These are phyloP conservation scores for Macropus fuliginosus DNA, from an alignment of 2,797 vertebrate genomes.

Conservation along the genomic window DNA sequence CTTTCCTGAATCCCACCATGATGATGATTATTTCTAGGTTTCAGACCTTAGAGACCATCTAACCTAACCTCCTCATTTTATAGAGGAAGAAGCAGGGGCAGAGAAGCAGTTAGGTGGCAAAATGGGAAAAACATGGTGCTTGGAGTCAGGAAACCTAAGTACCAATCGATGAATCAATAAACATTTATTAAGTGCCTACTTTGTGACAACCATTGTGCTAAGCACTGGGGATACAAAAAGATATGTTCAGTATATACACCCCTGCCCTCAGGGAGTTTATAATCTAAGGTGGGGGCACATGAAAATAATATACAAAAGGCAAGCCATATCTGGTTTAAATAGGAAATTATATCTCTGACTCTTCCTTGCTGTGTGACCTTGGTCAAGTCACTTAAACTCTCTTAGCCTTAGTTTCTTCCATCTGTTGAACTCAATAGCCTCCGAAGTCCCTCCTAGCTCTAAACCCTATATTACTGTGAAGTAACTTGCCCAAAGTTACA, in stretches of 20 bases:
- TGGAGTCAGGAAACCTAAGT: not conserved
- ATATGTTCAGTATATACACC: too few species aligned
- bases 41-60: not conserved
- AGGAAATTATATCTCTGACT: not conserved
- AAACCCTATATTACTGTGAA: not conserved
- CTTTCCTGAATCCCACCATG: not conserved
- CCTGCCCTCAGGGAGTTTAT: not conserved
- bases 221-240: not conserved
- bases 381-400: not conserved
- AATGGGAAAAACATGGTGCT: not conserved
- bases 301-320: not conserved
- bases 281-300: not conserved
- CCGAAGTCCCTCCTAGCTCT: not conserved
- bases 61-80: not conserved
- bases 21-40: not conserved
- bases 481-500: not conserved
- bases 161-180: not conserved
- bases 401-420: not conserved
- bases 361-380: not conserved
- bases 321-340: not conserved
- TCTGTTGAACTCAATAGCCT: not conserved
- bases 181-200: not conserved
- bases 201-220: not conserved
- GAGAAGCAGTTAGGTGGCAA: not conserved
- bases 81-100: not conserved